Percentiles rank a stretch among this genome's conserved stretches.
Evolutionary conservation across 2,113 vertebrate genomes (phyloP).

Genomic region (Azemiops feae): DNA sequence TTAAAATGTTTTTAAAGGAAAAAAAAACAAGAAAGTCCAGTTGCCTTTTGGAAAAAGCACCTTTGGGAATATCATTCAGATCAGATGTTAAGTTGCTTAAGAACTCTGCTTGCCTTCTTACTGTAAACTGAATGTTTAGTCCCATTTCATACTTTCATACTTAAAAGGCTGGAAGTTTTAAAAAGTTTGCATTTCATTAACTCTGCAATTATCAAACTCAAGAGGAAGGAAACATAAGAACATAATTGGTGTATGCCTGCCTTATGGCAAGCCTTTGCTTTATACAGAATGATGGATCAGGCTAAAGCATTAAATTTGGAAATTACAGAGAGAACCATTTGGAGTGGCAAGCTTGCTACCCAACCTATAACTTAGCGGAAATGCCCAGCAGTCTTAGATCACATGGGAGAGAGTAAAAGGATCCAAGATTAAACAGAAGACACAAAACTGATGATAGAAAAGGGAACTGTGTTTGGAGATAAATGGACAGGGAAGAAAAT

Average conservation of each 20-base stretch:
- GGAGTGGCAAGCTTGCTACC: background rate
- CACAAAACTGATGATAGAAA: background rate
- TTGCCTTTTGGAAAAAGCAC: background rate
- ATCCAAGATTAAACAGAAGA: background rate
- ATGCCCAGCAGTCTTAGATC: background rate
- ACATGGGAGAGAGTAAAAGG: background rate
- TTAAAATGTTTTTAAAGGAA: background rate
- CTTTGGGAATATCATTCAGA: slow-evolving; percentile 13
- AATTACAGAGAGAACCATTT: background rate
- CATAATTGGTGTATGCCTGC: background rate
- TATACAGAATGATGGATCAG: background rate
- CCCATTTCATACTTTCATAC: background rate
- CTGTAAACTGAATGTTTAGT: slow-evolving; percentile 30
- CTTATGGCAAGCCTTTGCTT: too few relatives aligned
- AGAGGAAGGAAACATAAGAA: background rate
- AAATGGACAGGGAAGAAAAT: background rate
- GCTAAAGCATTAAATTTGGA: background rate
- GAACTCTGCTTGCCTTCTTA: slow-evolving; percentile 40
- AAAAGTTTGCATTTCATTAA: background rate
- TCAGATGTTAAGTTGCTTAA: slow-evolving; percentile 57
- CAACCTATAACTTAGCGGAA: background rate
- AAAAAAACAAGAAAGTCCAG: background rate
- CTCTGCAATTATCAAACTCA: background rate
- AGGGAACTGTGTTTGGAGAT: background rate
- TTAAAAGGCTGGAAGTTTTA: background rate